Percentiles rank a stretch among this genome's conserved stretches.
Evolutionary conservation across 2,888 invertebrate species (phyloP).

Genomic region (Brachyptera risi): DNA sequence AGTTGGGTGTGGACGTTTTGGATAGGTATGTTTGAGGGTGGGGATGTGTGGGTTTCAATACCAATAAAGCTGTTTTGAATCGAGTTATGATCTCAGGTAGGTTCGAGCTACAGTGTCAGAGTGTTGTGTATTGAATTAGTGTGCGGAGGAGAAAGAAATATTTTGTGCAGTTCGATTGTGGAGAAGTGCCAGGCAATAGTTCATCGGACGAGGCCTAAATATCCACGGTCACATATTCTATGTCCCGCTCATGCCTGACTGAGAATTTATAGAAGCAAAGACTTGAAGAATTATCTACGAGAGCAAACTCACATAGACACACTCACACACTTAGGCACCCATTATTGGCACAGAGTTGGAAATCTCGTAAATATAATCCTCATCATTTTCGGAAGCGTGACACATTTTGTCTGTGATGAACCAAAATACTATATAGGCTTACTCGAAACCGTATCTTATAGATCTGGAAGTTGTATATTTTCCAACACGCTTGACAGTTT

Average conservation of each 20-base stretch:
- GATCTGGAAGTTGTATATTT: no score
- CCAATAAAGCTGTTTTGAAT: background rate
- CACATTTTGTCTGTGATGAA: conserved; percentile 15
- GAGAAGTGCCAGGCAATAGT: conserved; percentile 13
- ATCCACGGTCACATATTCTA: conserved; percentile 16
- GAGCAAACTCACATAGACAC: no score
- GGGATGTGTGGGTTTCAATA: background rate
- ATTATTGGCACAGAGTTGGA: conserved; percentile 18
- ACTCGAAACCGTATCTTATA: no score
- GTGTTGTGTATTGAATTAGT: background rate
- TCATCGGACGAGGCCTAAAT: conserved; percentile 16
- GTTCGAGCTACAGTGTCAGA: background rate
- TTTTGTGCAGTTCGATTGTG: conserved; percentile 1
- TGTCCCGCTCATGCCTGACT: background rate
- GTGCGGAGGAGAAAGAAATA: background rate
- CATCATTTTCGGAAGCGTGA: conserved; percentile 13
- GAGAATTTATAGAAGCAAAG: conserved; percentile 12
- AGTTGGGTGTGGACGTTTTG: background rate
- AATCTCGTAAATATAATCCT: conserved; percentile 20
- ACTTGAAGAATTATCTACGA: conserved; percentile 1
- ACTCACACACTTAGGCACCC: no score
- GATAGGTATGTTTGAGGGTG: background rate
- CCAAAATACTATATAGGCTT: no score
- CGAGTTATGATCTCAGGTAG: background rate
- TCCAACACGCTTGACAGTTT: no score